Percentiles rank a stretch among this genome's conserved stretches.
These are phyloP conservation scores for Aspidiotus rigidus DNA, from an alignment of 2,888 invertebrate genomes.

Conservation along the genomic window DNA sequence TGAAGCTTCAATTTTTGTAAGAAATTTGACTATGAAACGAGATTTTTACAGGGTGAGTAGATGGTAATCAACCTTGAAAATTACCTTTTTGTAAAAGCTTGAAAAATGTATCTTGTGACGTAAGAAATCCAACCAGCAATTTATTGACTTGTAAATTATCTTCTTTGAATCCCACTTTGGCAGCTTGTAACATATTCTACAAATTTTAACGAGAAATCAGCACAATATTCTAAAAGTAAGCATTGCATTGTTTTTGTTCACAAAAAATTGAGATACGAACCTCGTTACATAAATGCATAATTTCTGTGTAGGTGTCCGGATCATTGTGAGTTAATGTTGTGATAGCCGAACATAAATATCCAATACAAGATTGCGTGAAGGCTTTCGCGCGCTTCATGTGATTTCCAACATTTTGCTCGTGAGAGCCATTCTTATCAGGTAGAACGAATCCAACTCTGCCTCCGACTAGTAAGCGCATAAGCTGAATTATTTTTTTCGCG, in stretches of 20 bases:
- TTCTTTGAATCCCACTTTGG: conserved; percentile 20
- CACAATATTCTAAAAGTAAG: no score
- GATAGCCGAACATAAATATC: conserved; percentile 43
- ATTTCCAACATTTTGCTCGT: not conserved
- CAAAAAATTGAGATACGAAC: not conserved
- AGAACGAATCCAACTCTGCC: conserved; percentile 44
- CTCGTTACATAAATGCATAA: conserved; percentile 26
- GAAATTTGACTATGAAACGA: no score
- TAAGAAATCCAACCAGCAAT: conserved; percentile 23
- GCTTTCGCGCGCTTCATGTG: conserved; percentile 11
- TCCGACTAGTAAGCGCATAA: conserved; percentile 53
- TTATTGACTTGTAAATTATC: conserved; percentile 29
- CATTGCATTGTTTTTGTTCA: no score
- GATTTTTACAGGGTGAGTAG: no score
- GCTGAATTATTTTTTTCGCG: conserved; percentile 50
- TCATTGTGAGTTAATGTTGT: conserved; percentile 51
- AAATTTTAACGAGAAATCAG: not conserved
- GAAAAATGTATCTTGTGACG: conserved; percentile 23
- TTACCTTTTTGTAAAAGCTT: conserved; percentile 20
- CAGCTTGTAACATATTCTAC: conserved; percentile 22
- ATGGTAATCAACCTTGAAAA: not conserved
- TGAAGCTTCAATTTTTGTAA: no score
- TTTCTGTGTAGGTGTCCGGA: conserved; percentile 43
- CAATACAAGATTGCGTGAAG: conserved; percentile 38
- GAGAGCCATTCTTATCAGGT: conserved; percentile 5